Evolutionary conservation across 2,797 vertebrate species (phyloP), one percentile per base, ranked within the genome.

Genomic region (Alfaro cultratus): DNA sequence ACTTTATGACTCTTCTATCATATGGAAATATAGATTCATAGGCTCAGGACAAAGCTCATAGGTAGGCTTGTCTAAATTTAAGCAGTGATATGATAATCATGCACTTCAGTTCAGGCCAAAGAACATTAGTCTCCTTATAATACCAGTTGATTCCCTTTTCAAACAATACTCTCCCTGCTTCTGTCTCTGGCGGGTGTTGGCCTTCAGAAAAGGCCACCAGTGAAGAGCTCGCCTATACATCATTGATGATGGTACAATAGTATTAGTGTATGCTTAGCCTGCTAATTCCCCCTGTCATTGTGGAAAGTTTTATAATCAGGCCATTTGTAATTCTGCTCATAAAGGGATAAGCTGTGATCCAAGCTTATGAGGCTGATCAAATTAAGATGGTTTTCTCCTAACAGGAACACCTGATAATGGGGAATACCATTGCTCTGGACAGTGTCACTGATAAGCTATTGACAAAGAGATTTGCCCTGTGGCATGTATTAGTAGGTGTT

Each of bases 231-330:
- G 73, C 87, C 93, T 85, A 89, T 95, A 94, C 92, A 92, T 95
- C 92, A 95, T 81, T 93, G 93, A 95, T 95, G 93, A 94, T 88
- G 88, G 79, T 89, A 93, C 94, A 95, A 94, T 93, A 88, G 90
- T 86, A 92, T 93, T 93, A 93, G 92, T 79, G 88, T 88, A 92
- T 88, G 91, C 89, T 90, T 83, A 93, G 89, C 92, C 89, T 93
- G 91, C 86, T 92, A 94, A 92, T 95, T 93, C 88, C 83, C 82
- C 26, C 79, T n/a, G 75, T 84, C 86, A 89, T 92, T 93, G 93
- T 92, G 88, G 85, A 90, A 93, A 89, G 86, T 91, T 94, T 90
- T 93, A 86, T 87, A 88, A 92, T 92, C 83, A 75, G 82, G 82
- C 85, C 83, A 83, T 91, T 93, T 92, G 90, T 93, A 92, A 94